Evolutionary conservation across 1,140 invertebrate genomes (phyloP).

Genomic region (Anoplolepis gracilipes): DNA sequence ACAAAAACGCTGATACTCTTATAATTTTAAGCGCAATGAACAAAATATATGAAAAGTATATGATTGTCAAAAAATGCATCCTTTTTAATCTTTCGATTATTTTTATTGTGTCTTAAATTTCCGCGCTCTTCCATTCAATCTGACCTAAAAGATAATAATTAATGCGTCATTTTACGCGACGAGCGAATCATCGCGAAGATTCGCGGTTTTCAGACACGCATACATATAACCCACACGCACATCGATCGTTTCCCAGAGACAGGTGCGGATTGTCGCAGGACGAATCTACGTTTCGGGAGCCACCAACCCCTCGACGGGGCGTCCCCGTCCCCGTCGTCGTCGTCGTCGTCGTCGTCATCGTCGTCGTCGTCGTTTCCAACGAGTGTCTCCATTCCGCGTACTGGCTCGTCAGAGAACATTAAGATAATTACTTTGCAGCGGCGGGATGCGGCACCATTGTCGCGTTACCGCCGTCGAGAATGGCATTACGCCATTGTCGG

Average conservation of each 20-base stretch:
- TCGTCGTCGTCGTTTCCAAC: conserved; percentile 46
- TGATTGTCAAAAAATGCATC: too few relatives aligned
- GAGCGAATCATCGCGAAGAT: conserved; percentile 37
- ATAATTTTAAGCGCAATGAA: too few relatives aligned
- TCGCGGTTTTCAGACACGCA: conserved; percentile 8
- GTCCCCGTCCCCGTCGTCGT: conserved; percentile 32
- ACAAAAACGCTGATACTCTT: too few relatives aligned
- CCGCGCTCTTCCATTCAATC: background rate
- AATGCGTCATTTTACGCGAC: conserved; percentile 31
- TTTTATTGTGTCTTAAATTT: too few relatives aligned
- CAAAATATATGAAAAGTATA: too few relatives aligned
- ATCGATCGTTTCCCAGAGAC: conserved; percentile 38
- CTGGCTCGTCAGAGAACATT: conserved; percentile 74
- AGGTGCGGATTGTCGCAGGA: conserved; percentile 28
- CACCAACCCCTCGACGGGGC: conserved; percentile 45
- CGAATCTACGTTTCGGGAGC: conserved; percentile 51
- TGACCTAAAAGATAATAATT: conserved; percentile 22
- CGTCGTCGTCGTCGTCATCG: conserved; percentile 47
- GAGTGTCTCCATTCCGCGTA: conserved; percentile 67
- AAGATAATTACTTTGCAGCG: conserved; percentile 78
- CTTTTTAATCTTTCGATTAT: too few relatives aligned
- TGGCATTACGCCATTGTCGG: conserved; percentile 74
- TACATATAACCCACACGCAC: background rate
- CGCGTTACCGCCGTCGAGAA: conserved; percentile 74
- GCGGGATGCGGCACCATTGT: conserved; percentile 73